These are phyloP conservation scores for Galeopterus variegatus DNA, from an alignment of 2,113 vertebrate genomes.

Conservation along the genomic window DNA sequence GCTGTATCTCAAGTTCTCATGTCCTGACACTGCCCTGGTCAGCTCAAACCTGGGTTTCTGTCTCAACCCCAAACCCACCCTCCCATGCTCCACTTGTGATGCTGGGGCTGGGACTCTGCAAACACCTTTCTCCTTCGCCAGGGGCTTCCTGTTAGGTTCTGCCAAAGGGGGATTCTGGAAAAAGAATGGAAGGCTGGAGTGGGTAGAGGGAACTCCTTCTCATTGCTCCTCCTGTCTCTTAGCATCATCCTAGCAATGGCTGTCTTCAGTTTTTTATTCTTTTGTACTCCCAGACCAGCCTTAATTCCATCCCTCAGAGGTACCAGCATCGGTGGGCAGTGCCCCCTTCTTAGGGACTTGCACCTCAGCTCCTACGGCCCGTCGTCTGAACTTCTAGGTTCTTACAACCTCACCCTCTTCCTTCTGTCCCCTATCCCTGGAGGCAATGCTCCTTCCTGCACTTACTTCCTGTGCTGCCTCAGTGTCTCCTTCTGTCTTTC, in stretches of 20 bases:
- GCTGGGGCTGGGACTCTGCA: not conserved
- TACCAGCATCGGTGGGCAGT: fast-evolving
- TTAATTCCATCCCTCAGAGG: not conserved
- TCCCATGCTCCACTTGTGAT: not conserved
- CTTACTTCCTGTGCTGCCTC: not conserved
- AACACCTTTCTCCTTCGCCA: not conserved
- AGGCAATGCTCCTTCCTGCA: not conserved
- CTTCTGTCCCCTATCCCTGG: too few relatives aligned
- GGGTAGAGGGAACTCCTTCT: not conserved
- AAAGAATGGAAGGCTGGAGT: not conserved
- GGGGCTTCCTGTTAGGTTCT: not conserved
- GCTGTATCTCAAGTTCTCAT: not conserved
- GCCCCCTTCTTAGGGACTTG: not conserved
- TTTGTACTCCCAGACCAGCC: not conserved
- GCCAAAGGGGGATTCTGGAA: not conserved
- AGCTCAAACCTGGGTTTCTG: not conserved
- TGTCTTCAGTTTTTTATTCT: not conserved
- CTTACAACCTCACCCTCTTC: not conserved
- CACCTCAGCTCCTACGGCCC: not conserved
- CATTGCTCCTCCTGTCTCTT: not conserved
- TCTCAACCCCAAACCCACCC: not conserved
- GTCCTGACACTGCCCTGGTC: not conserved
- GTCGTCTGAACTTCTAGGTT: not conserved
- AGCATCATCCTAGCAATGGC: not conserved
- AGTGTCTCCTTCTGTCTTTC: not conserved